Conservation (phyloP, 2,888 invertebrate species). For the Nowickia ferox region DNA sequence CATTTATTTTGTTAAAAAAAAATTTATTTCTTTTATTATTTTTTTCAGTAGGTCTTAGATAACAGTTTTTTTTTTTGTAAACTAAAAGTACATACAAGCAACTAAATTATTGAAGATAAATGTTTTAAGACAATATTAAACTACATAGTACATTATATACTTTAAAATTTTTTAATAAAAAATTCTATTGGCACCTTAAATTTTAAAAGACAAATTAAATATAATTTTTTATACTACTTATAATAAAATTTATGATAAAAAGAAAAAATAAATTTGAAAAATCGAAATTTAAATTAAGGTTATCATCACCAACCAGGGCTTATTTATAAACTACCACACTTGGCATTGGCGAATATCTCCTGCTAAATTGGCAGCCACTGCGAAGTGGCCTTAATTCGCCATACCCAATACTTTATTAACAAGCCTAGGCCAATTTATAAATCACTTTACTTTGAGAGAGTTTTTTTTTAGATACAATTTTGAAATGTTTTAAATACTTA, state of each 20-base stretch:
- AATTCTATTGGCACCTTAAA: constrained; percentile 55
- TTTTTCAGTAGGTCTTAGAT: constrained; percentile 7
- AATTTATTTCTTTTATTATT: constrained; percentile 17
- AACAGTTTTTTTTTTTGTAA: constrained; percentile 3
- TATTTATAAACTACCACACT: too few species aligned
- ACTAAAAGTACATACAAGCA: background rate
- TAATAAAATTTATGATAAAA: background rate
- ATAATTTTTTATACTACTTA: background rate
- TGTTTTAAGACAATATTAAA: constrained; percentile 18
- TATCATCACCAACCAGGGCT: too few species aligned
- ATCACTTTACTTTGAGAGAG: constrained; percentile 14
- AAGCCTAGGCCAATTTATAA: background rate
- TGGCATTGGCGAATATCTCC: too few species aligned
- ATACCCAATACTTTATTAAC: too few species aligned
- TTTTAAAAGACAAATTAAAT: constrained; percentile 38
- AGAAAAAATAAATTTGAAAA: background rate
- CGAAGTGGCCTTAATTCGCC: too few species aligned
- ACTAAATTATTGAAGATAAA: background rate
- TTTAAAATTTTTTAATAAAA: constrained; percentile 1
- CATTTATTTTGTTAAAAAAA: constrained; percentile 41
- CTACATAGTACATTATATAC: constrained; percentile 34
- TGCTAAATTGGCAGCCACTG: too few species aligned
- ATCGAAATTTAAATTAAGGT: background rate
- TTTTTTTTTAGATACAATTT: background rate
- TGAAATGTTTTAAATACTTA: background rate